Conservation (phyloP, 2,888 invertebrate genomes). For the Drosophila rubida region DNA sequence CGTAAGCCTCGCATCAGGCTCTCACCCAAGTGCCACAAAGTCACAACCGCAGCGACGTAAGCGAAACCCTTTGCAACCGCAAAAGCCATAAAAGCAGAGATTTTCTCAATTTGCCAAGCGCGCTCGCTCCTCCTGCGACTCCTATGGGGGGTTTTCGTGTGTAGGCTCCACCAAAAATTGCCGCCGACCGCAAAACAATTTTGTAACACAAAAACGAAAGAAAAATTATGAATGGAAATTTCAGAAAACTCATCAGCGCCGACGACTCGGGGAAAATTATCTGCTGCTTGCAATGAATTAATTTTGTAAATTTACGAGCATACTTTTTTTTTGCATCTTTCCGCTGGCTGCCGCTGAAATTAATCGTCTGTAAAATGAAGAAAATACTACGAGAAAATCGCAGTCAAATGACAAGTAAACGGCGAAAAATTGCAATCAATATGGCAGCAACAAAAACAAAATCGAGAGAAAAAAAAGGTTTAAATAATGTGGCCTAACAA, state of each 20-base stretch:
- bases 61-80: slow-evolving; percentile 61
- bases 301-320: slow-evolving; percentile 56
- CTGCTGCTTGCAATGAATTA: slow-evolving; percentile 65
- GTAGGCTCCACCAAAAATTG: slow-evolving; percentile 45
- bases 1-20: slow-evolving; percentile 32
- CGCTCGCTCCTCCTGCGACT: not conserved
- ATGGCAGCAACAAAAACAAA: slow-evolving; percentile 30
- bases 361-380: slow-evolving; percentile 53
- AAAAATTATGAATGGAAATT: slow-evolving; percentile 45
- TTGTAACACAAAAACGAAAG: slow-evolving; percentile 35
- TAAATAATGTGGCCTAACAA: slow-evolving; percentile 46
- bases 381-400: slow-evolving; percentile 28
- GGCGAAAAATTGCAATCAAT: slow-evolving; percentile 69
- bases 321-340: slow-evolving; percentile 11
- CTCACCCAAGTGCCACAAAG: slow-evolving; percentile 29
- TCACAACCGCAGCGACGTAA: slow-evolving; percentile 33
- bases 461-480: slow-evolving; percentile 34
- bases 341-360: slow-evolving; percentile 41
- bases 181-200: slow-evolving; percentile 72
- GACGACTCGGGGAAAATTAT: slow-evolving; percentile 43
- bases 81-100: slow-evolving; percentile 72
- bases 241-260: slow-evolving; percentile 49
- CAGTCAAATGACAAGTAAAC: slow-evolving; percentile 47
- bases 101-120: slow-evolving; percentile 54
- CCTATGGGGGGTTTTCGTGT: slow-evolving; percentile 1